phyloP scores from a whole-genome alignment of 1,140 invertebrate species.

The Chrysomallon squamiferum region DNA sequence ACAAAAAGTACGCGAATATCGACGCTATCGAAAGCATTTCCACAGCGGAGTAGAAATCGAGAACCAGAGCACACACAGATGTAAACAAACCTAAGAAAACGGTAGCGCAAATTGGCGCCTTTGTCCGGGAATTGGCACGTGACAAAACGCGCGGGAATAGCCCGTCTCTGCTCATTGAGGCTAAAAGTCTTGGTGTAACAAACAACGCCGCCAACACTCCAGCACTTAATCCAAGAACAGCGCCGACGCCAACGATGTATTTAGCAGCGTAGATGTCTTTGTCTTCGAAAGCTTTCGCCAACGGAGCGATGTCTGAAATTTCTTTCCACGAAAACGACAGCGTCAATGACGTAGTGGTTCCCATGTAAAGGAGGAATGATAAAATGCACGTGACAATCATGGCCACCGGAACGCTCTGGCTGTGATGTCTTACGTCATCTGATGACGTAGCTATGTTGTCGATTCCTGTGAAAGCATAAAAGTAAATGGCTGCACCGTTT shows the following conservation, averaged over 20 bases:
- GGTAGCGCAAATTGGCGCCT: slow-evolving; percentile 76
- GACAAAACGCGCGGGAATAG: slow-evolving; percentile 79
- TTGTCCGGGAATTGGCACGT: slow-evolving; percentile 59
- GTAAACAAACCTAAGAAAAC: slow-evolving; percentile 77
- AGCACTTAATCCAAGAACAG: slow-evolving; percentile 47
- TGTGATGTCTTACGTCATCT: slow-evolving; percentile 55
- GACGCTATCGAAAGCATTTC: slow-evolving; percentile 93
- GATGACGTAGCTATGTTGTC: slow-evolving; percentile 81
- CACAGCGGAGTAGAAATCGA: slow-evolving; percentile 81
- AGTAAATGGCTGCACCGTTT: slow-evolving; percentile 45
- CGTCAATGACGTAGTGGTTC: slow-evolving; percentile 51
- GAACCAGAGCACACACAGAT: slow-evolving; percentile 75
- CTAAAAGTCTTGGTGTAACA: slow-evolving; percentile 91
- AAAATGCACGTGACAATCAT: slow-evolving; percentile 45
- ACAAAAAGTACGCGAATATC: slow-evolving; percentile 84
- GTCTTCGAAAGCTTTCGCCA: slow-evolving; percentile 38
- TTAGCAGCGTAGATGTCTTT: slow-evolving; percentile 47
- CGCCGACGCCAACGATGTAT: slow-evolving; percentile 55
- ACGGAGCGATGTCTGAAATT: slow-evolving; percentile 26
- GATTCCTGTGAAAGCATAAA: slow-evolving; percentile 51
- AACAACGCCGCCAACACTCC: slow-evolving; percentile 90
- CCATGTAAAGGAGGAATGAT: slow-evolving; percentile 42
- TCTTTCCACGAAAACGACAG: slow-evolving; percentile 51
- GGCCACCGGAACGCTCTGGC: slow-evolving; percentile 46
- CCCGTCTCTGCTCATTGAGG: slow-evolving; percentile 91